A percentile compares a stretch with the other conserved stretches of the same genome.
phyloP scores from a whole-genome alignment of 2,797 vertebrate genomes.

The Cheirogaleus major region DNA sequence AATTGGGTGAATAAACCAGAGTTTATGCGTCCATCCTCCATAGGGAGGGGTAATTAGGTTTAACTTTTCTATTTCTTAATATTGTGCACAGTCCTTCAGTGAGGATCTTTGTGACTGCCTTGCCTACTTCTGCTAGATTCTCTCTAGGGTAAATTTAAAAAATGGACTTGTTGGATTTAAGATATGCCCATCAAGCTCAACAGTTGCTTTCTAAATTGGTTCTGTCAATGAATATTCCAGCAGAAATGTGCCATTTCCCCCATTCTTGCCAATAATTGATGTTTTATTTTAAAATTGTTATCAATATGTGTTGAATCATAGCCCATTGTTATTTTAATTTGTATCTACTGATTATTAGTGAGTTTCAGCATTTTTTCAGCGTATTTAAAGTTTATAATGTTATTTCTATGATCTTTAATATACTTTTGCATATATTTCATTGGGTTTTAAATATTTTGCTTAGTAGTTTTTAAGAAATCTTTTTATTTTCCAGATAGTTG shows the following conservation, averaged over 20 bases:
- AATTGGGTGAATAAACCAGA: neutral
- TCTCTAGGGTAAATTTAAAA: neutral
- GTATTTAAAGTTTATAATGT: neutral
- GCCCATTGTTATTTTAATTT: neutral
- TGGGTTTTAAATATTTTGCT: neutral
- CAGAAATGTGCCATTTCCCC: neutral
- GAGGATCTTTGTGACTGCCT: neutral
- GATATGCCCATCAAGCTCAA: neutral
- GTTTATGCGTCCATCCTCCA: neutral
- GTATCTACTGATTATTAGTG: neutral
- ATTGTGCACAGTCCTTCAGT: neutral
- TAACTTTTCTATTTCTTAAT: neutral
- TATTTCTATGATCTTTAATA: neutral
- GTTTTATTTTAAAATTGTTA: neutral
- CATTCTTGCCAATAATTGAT: neutral
- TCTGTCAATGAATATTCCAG: neutral
- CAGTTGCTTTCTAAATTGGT: neutral
- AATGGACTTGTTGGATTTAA: neutral
- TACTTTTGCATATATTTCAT: neutral
- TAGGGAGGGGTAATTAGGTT: neutral
- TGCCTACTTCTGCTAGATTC: neutral
- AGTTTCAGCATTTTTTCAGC: neutral
- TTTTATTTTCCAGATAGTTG: neutral
- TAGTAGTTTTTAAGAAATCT: neutral
- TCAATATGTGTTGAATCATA: neutral